phyloP scores from a whole-genome alignment of 1,140 invertebrate species.

The Apis laboriosa region DNA sequence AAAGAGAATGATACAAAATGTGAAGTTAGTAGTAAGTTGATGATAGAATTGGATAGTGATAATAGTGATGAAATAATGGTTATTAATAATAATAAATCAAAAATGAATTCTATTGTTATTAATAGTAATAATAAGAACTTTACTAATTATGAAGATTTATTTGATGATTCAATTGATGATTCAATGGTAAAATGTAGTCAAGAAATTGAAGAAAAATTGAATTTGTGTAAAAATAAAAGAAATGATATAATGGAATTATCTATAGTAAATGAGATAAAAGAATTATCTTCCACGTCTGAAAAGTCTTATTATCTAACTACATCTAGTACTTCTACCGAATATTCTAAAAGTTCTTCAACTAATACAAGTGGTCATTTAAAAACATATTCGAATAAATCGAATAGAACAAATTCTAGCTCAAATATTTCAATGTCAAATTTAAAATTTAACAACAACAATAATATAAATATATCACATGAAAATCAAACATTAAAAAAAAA shows the following conservation, averaged over 20 bases:
- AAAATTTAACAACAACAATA: constrained; percentile 31
- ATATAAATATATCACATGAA: neutral
- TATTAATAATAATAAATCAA: neutral
- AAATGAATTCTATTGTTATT: neutral
- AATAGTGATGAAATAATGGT: neutral
- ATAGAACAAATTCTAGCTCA: constrained; percentile 14
- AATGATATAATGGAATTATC: neutral
- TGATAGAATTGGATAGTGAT: neutral
- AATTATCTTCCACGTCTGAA: neutral
- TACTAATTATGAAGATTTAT: constrained; percentile 64
- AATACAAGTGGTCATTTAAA: neutral
- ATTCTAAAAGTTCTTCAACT: neutral
- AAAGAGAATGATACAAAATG: neutral
- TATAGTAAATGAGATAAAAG: neutral
- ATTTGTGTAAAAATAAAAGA: constrained; percentile 22
- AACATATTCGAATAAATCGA: constrained; percentile 48
- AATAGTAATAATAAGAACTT: constrained; percentile 21
- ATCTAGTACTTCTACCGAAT: constrained; percentile 4
- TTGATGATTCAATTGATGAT: constrained; percentile 74
- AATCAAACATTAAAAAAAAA: constrained; percentile 16
- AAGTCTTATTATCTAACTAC: neutral
- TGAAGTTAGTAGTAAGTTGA: neutral
- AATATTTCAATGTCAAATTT: constrained; percentile 2
- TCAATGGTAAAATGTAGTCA: constrained; percentile 73
- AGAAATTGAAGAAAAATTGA: constrained; percentile 71